These are phyloP conservation scores for Nesoenas mayeri DNA, from an alignment of 2,113 vertebrate species.

Conservation along the genomic window DNA sequence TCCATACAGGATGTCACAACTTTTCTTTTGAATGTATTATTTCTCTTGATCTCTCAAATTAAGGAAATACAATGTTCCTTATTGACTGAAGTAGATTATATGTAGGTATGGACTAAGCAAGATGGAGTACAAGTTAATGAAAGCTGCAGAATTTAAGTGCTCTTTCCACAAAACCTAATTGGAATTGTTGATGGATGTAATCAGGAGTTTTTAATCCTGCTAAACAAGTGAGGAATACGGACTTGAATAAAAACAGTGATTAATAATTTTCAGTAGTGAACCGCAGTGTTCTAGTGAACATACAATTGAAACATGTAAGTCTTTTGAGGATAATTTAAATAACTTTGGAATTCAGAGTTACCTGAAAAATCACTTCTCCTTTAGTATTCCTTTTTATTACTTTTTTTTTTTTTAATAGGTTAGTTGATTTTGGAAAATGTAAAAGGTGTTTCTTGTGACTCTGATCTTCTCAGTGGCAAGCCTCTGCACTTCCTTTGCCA, in stretches of 20 bases:
- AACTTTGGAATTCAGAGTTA: background rate
- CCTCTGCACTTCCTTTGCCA: conserved; percentile 52
- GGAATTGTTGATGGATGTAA: background rate
- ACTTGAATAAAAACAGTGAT: background rate
- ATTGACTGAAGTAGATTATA: background rate
- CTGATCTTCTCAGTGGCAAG: conserved; percentile 67
- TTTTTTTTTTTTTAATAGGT: background rate
- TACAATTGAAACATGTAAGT: background rate
- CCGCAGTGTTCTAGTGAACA: background rate
- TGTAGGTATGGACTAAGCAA: background rate
- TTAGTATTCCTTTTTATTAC: background rate
- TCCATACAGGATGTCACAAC: background rate
- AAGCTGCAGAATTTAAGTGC: background rate
- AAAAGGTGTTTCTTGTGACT: conserved; percentile 58
- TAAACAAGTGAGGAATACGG: background rate
- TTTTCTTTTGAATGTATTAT: background rate
- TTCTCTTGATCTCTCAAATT: background rate
- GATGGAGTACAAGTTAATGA: background rate
- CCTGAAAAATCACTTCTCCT: conserved; percentile 34
- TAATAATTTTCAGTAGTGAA: background rate
- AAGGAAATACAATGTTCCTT: background rate
- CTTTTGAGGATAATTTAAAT: background rate
- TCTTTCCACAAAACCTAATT: background rate
- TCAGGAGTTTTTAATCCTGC: background rate
- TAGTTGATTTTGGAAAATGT: conserved; percentile 56